phyloP scores from a whole-genome alignment of 2,113 vertebrate genomes.

The Alectura lathami region DNA sequence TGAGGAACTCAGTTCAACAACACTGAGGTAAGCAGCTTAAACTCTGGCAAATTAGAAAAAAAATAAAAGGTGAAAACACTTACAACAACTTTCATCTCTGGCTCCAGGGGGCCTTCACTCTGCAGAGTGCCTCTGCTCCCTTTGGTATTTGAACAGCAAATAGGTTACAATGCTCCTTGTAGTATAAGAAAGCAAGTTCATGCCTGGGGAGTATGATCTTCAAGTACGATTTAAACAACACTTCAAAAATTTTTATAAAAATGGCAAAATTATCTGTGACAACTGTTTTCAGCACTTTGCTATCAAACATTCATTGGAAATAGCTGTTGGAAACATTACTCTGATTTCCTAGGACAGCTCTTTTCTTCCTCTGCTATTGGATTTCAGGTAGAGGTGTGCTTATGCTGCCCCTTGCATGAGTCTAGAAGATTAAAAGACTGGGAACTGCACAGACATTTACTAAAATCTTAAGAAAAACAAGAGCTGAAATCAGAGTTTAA shows the following conservation, averaged over 20 bases:
- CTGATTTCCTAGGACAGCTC: not conserved
- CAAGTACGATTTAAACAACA: not conserved
- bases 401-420: not conserved
- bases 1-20: not conserved
- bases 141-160: not conserved
- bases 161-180: not conserved
- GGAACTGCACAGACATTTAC: not conserved
- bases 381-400: not conserved
- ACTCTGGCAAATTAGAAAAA: not conserved
- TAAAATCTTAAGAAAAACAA: constrained; percentile 48
- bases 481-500: constrained; percentile 33
- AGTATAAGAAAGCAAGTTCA: not conserved
- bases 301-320: not conserved
- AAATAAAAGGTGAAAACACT: not conserved
- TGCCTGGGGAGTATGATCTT: not conserved
- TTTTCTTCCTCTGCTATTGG: not conserved
- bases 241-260: not conserved
- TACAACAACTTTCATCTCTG: not conserved
- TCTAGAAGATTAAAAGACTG: not conserved
- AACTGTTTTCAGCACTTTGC: not conserved
- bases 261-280: not conserved
- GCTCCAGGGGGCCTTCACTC: not conserved
- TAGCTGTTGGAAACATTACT: not conserved
- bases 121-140: not conserved
- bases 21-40: not conserved